Base-by-base conservation (phyloP, 2,888 invertebrate genomes). In the Thumatha senex region DNA sequence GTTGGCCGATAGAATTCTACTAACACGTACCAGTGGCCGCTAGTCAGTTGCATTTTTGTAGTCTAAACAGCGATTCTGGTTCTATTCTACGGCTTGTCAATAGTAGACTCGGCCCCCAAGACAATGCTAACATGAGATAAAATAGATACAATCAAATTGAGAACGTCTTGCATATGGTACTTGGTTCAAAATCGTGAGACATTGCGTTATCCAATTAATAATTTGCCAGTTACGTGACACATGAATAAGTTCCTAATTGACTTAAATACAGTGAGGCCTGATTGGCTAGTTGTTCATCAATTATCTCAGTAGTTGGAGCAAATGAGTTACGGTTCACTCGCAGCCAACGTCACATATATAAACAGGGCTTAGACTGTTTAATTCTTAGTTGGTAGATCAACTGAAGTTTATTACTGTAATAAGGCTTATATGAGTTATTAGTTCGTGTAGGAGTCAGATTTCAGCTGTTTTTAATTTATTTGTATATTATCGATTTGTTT, bases 281-380 rank as follows among this genome's bases (percentile, higher is more conserved):
- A 49, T 49, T 49, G 40, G 40, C 30, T 35, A 45, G 44, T 49
- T 44, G 40, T 40, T 45, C 44, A 49, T 49, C 44, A 49, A 49
- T 45, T 49, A 49, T 48, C 39, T 24, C n/a, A 0, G 30, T 40
- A 34, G 44, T 49, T 15, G 15, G 40, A 44, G 40, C 40, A 49
- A 49, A 45, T 49, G 44, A 45, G 49, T 45, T 40, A 34, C 34
- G 29, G 40, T 34, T 49, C 44, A 29, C 49, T 35, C 7, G 14
- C 40, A 49, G 44, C 44, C 29, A 40, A 34, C 49, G 44, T 35
- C 44, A 49, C 49, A 45, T 18, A 40, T 12, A 29, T n/a, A 49
- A 29, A 40, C 34, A 29, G 10, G 29, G 49, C 18, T 45, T 50
- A 45, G 45, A 35, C 35, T 12, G 31, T 50, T 36, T 45, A 44